Percentiles rank a stretch among this genome's conserved stretches.
phyloP scores from a whole-genome alignment of 2,113 vertebrate species.

The Circaetus gallicus region DNA sequence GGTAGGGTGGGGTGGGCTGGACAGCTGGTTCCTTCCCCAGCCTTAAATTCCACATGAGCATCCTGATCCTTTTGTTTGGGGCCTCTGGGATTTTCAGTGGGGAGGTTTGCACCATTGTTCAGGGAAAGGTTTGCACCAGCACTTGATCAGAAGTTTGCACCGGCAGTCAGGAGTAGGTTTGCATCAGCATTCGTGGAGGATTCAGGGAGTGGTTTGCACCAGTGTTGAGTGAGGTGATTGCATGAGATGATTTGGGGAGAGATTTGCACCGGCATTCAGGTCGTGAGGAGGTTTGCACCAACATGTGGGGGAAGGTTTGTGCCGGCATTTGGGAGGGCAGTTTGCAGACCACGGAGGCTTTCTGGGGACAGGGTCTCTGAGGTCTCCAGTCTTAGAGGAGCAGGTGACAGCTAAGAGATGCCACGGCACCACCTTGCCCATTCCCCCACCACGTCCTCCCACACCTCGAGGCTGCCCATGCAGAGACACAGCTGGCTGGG shows the following conservation, averaged over 20 bases:
- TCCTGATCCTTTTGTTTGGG: not conserved
- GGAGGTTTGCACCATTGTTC: not conserved
- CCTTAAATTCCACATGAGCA: not conserved
- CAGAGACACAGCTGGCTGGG: not conserved
- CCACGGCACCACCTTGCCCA: not conserved
- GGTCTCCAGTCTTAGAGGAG: not conserved
- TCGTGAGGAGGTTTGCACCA: not conserved
- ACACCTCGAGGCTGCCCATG: accelerated
- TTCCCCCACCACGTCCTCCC: accelerated
- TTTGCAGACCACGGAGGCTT: not conserved
- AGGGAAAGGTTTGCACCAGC: not conserved
- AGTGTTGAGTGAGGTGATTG: not conserved
- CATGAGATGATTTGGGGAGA: not conserved
- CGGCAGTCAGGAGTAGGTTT: not conserved
- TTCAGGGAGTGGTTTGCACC: not conserved
- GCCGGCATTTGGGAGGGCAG: not conserved
- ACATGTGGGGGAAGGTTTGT: not conserved
- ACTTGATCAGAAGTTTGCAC: not conserved
- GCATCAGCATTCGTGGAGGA: not conserved
- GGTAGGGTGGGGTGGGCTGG: too few species aligned
- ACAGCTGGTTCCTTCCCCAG: not conserved
- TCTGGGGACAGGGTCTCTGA: not conserved
- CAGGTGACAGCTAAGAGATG: not conserved
- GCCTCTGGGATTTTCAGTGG: not conserved
- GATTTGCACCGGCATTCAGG: not conserved